Base-by-base conservation (phyloP, 2,888 invertebrate genomes). In the Hybos culiciformis region DNA sequence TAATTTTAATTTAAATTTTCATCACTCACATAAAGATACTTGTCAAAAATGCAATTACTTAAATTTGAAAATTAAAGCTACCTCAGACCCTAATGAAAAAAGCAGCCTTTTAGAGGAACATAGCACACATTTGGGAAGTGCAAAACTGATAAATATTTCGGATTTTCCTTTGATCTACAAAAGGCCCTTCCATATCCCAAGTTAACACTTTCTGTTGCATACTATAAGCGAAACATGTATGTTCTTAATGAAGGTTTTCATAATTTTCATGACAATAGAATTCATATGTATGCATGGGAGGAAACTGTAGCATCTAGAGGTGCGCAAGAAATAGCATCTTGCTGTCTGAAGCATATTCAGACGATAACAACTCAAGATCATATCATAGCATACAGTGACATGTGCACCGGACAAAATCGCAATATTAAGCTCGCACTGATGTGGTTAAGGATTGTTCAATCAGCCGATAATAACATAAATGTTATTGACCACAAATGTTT, bases 41-140 rank as follows among this genome's bases (percentile, higher is more conserved):
- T 52, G 52, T 40, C 48, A 53, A 51, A 54, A 53, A 50, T 56
- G 52, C 44, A 53, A 55, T 45, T 48, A 46, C 37, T 45, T 55
- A 39, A 52, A 54, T 46, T 48, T 53, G 31, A 53, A 54, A 54
- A 56, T 54, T 50, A 49, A 53, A 52, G 47, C 48, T 48, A 47
- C 48, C 43, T 44, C 47, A 45, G 39, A 56, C 50, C 47, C 49
- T 39, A 50, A 54, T 49, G 52, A 55, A 50, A 49, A 53, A 48
- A 45, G 33, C 20, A 41, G 41, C 37, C 40, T 41, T 21, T 46
- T 44, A 45, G 43, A 53, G 50, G 45, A 51, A 49, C 50, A 52
- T 42, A 51, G 49, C 47, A 44, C 50, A 43, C 52, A 54, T 53
- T 53, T 54, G 49, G 49, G 46, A 36, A 46, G 43, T 49, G 52